Base-by-base conservation (phyloP, 2,113 vertebrate species). In the Anseranas semipalmata region DNA sequence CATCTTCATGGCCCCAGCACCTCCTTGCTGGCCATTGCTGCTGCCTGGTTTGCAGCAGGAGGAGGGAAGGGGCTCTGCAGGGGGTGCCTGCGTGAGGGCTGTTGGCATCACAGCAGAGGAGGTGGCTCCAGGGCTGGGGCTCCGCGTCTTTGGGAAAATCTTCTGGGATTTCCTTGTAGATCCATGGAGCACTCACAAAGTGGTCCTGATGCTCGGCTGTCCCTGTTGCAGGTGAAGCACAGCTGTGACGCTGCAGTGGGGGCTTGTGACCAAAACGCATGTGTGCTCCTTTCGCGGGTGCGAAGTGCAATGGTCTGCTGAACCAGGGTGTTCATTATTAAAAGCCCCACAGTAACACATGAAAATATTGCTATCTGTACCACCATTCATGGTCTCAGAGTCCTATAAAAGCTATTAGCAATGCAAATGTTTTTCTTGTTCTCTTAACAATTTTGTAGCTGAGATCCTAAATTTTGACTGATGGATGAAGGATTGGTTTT, bases 191-290 rank as follows among this genome's bases (percentile, higher is more conserved):
- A 3, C 46, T 27, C 24, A 18, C 17, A 9, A 52, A 50, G 19
- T 9, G 21, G 43, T 67, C 60, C 45, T 7, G 5, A 10, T 4
- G 14, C 50, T 65, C 15, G 1, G 18, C 39, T 46, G 52, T 59
- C 37, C 58, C 20, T 72, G 58, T 17, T 7, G 5, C 33, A 37
- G 56, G 56, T 33, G 56, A 48, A 32, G 30, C 32, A 5, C 35
- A 12, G 2, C 7, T 21, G 21, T 30, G 33, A 53, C 4, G 56
- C 55, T 13, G 37, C 53, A 15, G 52, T 3, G n/a, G 7, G 46
- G 39, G 39, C 28, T 52, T 0, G 1, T 30, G 39, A 10, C 39
- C 0, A 0, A 14, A 56, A 17, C 10, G 3, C 41, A 14, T 19
- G 50, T 6, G 1, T 1, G 37, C 27, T 62, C 43, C 11, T 62